A percentile compares a stretch with the other conserved stretches of the same genome.
Evolutionary conservation across 2,888 invertebrate species (phyloP).

Genomic region (Limnephilus rhombicus): DNA sequence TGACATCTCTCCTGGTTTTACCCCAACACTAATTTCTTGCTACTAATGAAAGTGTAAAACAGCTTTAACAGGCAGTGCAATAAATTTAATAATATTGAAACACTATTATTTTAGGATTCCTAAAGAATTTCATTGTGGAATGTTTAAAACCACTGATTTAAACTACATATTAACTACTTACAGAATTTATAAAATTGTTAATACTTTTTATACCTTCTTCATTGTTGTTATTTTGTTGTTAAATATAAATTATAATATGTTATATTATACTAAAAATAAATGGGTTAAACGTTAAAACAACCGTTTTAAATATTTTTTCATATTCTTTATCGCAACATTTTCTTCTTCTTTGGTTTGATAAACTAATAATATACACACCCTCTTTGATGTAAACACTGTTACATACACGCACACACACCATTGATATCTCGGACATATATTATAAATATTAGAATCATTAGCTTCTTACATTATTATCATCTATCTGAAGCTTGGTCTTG

Average conservation of each 20-base stretch:
- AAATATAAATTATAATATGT: not conserved
- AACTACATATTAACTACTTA: not conserved
- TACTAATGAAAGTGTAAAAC: too few species aligned
- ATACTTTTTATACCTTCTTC: not conserved
- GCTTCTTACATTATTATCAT: not conserved
- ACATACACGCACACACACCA: too few species aligned
- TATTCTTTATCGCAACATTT: not conserved
- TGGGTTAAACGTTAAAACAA: not conserved
- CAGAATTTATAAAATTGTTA: slow-evolving; percentile 3
- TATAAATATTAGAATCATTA: not conserved
- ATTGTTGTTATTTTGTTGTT: slow-evolving; percentile 19
- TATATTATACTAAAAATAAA: not conserved
- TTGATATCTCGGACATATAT: not conserved
- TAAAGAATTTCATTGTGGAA: not conserved
- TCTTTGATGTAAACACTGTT: too few species aligned
- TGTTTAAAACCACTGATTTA: not conserved
- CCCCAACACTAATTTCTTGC: too few species aligned
- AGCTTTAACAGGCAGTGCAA: not conserved
- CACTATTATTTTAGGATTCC: not conserved
- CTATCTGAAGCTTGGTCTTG: not conserved
- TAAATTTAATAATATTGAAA: not conserved
- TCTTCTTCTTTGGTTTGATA: not conserved
- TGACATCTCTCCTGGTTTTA: too few species aligned
- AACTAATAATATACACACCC: not conserved
- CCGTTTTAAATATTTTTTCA: not conserved